These are phyloP conservation scores for Planiliza haematocheilus DNA, from an alignment of 2,113 vertebrate genomes.

Conservation along the genomic window DNA sequence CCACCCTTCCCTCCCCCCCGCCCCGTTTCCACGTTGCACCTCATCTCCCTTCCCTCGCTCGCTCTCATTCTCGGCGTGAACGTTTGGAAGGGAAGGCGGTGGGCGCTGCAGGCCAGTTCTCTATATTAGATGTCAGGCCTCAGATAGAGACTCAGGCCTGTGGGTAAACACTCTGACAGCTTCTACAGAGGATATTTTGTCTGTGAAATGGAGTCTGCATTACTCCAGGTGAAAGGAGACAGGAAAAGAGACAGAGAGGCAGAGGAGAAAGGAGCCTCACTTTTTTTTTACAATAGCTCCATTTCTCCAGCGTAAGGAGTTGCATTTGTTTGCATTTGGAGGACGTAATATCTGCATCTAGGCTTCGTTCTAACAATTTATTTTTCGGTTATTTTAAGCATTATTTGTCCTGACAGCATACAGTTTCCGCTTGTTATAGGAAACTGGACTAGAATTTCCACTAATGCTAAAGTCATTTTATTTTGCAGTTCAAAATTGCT, in stretches of 20 bases:
- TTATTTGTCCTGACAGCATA: slow-evolving; percentile 4
- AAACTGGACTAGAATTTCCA: slow-evolving; percentile 2
- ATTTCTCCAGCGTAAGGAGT: slow-evolving; percentile 6
- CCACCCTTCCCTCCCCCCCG: background rate
- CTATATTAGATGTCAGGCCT: slow-evolving; percentile 85
- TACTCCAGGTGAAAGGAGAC: slow-evolving; percentile 71
- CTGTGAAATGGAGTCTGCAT: slow-evolving; percentile 82
- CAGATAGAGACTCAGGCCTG: slow-evolving; percentile 83
- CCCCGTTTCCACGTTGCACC: slow-evolving; percentile 24
- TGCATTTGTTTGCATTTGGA: slow-evolving; percentile 30
- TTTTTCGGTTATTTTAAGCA: slow-evolving; percentile 2
- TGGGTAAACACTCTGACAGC: slow-evolving; percentile 85
- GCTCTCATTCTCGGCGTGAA: slow-evolving; percentile 48
- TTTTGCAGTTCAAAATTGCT: background rate
- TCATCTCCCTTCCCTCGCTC: slow-evolving; percentile 13
- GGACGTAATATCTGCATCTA: slow-evolving; percentile 21
- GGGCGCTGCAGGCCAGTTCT: slow-evolving; percentile 79
- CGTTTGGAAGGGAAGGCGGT: slow-evolving; percentile 59
- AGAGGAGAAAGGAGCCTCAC: slow-evolving; percentile 34
- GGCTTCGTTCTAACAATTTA: background rate
- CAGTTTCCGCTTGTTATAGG: background rate
- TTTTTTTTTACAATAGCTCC: slow-evolving; percentile 33
- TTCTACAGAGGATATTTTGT: slow-evolving; percentile 84
- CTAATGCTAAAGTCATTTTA: background rate
- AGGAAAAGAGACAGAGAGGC: slow-evolving; percentile 35